phyloP scores from a whole-genome alignment of 2,113 vertebrate species.

The Myotis lucifugus region DNA sequence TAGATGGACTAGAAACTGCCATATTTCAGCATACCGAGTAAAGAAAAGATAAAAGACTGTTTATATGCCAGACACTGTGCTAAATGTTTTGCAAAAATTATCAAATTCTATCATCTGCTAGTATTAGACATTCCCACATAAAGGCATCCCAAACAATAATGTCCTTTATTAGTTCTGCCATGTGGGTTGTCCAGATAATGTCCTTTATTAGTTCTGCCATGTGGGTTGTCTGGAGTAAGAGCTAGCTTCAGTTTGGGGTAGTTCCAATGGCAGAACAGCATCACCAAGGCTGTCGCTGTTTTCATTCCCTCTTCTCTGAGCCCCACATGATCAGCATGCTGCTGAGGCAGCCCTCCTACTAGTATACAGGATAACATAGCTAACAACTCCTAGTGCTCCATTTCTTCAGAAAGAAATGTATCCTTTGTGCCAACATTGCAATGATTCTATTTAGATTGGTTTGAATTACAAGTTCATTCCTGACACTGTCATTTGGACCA shows the following conservation, averaged over 20 bases:
- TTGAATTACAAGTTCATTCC: neutral
- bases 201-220: neutral
- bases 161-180: neutral
- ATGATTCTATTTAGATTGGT: neutral
- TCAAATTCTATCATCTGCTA: neutral
- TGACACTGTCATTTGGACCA: neutral
- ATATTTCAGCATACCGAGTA: neutral
- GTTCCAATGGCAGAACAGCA: neutral
- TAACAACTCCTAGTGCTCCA: neutral
- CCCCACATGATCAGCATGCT: neutral
- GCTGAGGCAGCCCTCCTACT: neutral
- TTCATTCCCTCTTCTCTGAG: neutral
- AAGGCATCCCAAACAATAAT: neutral
- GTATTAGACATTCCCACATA: neutral
- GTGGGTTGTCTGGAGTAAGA: neutral
- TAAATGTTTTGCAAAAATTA: neutral
- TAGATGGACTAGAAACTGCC: neutral
- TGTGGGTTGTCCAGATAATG: too few relatives aligned
- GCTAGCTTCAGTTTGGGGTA: neutral
- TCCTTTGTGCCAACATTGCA: neutral
- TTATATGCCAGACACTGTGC: neutral
- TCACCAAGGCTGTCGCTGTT: neutral
- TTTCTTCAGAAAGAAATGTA: neutral
- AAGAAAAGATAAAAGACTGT: neutral
- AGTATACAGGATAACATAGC: neutral